These are phyloP conservation scores for Anastatus disparis DNA, from an alignment of 1,140 invertebrate genomes.

Conservation along the genomic window DNA sequence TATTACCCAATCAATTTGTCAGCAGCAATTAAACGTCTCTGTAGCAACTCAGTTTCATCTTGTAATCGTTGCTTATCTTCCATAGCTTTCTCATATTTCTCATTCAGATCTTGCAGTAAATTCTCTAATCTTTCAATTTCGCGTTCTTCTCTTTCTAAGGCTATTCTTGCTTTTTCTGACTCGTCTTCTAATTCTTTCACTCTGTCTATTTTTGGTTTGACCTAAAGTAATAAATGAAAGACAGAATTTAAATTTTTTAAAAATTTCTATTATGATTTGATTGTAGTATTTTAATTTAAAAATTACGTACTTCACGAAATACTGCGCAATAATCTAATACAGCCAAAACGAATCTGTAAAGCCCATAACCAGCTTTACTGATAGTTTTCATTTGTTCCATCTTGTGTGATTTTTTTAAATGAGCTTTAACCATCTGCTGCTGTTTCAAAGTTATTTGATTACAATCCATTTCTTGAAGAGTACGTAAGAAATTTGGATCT, in stretches of 20 bases:
- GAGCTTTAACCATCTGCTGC: constrained; percentile 75
- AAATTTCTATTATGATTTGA: background rate
- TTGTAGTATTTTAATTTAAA: too few species aligned
- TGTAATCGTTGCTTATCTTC: constrained; percentile 78
- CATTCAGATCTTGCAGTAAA: constrained; percentile 75
- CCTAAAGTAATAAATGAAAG: constrained; percentile 43
- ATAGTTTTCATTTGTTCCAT: constrained; percentile 80
- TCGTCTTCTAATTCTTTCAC: constrained; percentile 80
- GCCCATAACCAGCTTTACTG: constrained; percentile 83
- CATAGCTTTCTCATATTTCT: constrained; percentile 82
- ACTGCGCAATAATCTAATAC: constrained; percentile 88
- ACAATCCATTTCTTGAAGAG: constrained; percentile 86
- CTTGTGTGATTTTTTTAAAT: constrained; percentile 78
- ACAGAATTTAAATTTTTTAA: background rate
- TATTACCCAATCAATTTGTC: constrained; percentile 78
- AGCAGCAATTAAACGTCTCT: constrained; percentile 81
- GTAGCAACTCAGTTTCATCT: constrained; percentile 86
- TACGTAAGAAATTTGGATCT: constrained; percentile 84
- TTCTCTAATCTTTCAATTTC: constrained; percentile 80
- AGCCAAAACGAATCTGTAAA: constrained; percentile 86
- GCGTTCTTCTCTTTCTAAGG: constrained; percentile 80
- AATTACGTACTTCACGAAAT: constrained; percentile 75
- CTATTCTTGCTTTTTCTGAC: constrained; percentile 69
- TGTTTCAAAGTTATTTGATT: constrained; percentile 82
- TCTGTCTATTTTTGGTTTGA: constrained; percentile 88